Evolutionary conservation across 2,888 invertebrate species (phyloP), one percentile per base, ranked within the genome.

Genomic region (Mesorhabditis belari): DNA sequence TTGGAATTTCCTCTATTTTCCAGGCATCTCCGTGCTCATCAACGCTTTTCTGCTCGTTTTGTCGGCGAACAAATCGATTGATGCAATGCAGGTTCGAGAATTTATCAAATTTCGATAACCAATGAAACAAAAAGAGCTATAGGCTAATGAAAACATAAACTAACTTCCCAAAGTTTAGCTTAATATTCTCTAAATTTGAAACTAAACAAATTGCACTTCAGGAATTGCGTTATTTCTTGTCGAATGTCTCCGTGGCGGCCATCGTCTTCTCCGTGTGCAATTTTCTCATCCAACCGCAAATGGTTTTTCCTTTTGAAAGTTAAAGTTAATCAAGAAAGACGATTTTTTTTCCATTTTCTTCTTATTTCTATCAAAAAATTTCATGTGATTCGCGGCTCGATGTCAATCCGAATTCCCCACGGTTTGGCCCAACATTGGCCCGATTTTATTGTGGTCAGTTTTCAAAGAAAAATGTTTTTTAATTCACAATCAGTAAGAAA

Each of bases 141-240:
- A 17, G n/a, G 44, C 51, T 9, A 12, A 19, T 21, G 21, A 51
- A 51, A 19, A 21, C n/a, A 21, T 19, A n/a, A 19, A 51, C 19
- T 51, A n/a, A 35, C 44, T 35, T 35, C 44, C n/a, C n/a, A 35
- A n/a, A 35, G 12, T 35, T 35, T 35, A 35, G n/a, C 44, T 35
- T 35, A 12, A 17, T 35, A 35, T n/a, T 1, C 0, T 51, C 44
- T 21, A 51, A 51, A 19, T 51, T 51, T 2, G 2, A 51, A 19
- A 51, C n/a, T 17, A 17, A 35, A 2, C n/a, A 1, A n/a, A n/a
- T 51, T 9, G 21, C 0, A 9, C 17, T 21, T 27, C 26, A 65
- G 65, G 66, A 69, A 35, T 62, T 69, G 3, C 69, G 69, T 5
- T 69, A 69, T 26, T 69, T 69, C 52, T 55, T 69, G 29, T 69